Evolutionary conservation across 2,888 invertebrate species (phyloP).

Genomic region (Drosophila melanosoma): DNA sequence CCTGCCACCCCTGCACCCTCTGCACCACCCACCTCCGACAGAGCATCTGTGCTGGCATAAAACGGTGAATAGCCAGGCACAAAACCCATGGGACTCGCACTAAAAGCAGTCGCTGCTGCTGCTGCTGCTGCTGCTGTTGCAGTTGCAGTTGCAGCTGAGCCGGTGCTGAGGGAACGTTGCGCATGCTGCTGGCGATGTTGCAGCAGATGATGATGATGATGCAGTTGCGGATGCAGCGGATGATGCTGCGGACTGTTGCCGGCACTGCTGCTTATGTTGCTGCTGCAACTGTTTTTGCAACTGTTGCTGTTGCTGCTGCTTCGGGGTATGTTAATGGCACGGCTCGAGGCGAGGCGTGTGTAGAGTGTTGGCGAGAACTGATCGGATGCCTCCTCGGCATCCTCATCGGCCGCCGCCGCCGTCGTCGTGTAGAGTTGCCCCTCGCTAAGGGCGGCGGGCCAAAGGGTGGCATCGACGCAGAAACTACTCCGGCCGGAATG

Average conservation of each 20-base stretch:
- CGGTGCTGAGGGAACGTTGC: constrained; percentile 46
- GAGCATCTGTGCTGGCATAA: constrained; percentile 74
- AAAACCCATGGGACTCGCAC: constrained; percentile 79
- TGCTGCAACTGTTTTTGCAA: constrained; percentile 35
- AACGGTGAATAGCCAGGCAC: constrained; percentile 80
- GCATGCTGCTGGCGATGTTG: neutral
- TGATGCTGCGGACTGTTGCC: constrained; percentile 81
- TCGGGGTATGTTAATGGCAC: constrained; percentile 80
- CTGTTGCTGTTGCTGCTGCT: constrained; percentile 39
- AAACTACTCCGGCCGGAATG: constrained; percentile 78
- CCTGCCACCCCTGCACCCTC: constrained; percentile 36
- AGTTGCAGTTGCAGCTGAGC: constrained; percentile 32
- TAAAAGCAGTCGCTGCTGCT: constrained; percentile 66
- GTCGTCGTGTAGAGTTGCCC: constrained; percentile 57
- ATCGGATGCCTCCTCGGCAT: constrained; percentile 76
- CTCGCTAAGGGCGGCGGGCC: constrained; percentile 64
- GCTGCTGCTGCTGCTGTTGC: constrained; percentile 32
- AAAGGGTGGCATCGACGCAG: constrained; percentile 75
- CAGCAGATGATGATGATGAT: constrained; percentile 15
- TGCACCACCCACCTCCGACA: constrained; percentile 3
- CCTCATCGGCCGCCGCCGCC: constrained; percentile 45
- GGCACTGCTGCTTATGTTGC: constrained; percentile 59
- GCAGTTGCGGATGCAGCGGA: constrained; percentile 20
- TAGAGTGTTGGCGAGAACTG: constrained; percentile 82
- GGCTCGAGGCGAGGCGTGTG: constrained; percentile 46